Base-by-base conservation (phyloP, 2,888 invertebrate species). In the Apantesis nais region DNA sequence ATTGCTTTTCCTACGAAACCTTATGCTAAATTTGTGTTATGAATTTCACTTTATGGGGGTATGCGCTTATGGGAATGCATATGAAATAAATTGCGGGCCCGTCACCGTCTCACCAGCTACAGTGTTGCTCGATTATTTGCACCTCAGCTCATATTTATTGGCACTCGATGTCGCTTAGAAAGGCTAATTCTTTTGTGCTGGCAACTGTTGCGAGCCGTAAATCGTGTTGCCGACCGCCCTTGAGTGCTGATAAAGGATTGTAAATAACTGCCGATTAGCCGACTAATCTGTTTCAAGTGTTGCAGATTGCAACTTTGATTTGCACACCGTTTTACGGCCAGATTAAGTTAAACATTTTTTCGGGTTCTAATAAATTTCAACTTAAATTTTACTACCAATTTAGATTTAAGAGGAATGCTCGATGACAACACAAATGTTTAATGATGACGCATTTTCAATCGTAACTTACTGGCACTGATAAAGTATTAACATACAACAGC, bases 1-100 rank as follows among this genome's bases (percentile, higher is more conserved):
- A 95, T 92, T 91, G 93, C 94, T 94, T 94, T 93, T 94, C 93
- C 93, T 92, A 92, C 90, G 93, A 94, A 94, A 93, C 92, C 90
- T 90, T 88, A 89, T 83, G 90, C 90, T 92, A 92, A 91, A 92
- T 92, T 85, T 85, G 89, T 87, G 89, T 90, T 89, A 89, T 85
- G 88, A 89, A 89, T 93, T 93, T 91, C 92, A 90, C 90, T 91
- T 89, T 89, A 89, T 88, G 89, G 80, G 78, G 68, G 83, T 85
- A 77, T 80, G 77, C 77, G 82, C 89, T 91, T 91, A 90, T 87
- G 88, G 83, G 78, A 86, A 86, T 86, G 86, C 86, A 86, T 88
- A 86, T 80, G 81, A 83, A 85, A 86, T 86, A 85, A 83, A 87
- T 86, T 88, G 85, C 84, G 75, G 44, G 61, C 77, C 48, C 74